Percentiles rank a stretch among this genome's conserved stretches.
Evolutionary conservation across 1,140 invertebrate species (phyloP).

Genomic region (Oedothorax gibbosus): DNA sequence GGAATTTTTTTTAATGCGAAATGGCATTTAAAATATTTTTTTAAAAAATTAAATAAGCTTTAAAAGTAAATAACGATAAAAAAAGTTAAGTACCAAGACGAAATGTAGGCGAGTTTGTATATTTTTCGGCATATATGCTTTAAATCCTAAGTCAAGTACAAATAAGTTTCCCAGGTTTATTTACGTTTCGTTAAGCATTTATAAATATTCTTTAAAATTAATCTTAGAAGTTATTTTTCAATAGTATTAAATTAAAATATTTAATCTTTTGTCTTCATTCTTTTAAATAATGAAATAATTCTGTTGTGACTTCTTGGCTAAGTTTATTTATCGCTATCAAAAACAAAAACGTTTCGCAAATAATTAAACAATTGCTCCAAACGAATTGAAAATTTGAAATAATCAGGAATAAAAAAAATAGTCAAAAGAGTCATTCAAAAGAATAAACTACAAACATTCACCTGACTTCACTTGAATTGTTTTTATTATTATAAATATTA

Average conservation of each 20-base stretch:
- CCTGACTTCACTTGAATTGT: slow-evolving; percentile 3
- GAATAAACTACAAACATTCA: slow-evolving; percentile 1
- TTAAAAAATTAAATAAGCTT: too few relatives aligned
- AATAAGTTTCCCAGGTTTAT: background rate
- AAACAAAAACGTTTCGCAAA: too few relatives aligned
- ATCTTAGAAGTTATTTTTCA: slow-evolving; percentile 27
- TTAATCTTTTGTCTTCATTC: slow-evolving; percentile 14
- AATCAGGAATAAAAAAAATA: slow-evolving; percentile 32
- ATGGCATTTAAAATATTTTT: too few relatives aligned
- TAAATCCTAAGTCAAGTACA: too few relatives aligned
- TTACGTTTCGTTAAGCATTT: slow-evolving; percentile 12
- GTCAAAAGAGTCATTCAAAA: slow-evolving; percentile 5
- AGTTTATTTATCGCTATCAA: too few relatives aligned
- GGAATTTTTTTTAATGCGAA: too few relatives aligned
- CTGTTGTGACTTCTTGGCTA: too few relatives aligned
- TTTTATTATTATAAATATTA: slow-evolving; percentile 9
- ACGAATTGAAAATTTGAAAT: slow-evolving; percentile 39
- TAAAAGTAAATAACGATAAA: too few relatives aligned
- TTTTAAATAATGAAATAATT: background rate
- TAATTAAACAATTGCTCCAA: too few relatives aligned
- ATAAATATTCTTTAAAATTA: slow-evolving; percentile 15
- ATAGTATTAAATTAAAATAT: slow-evolving; percentile 55
- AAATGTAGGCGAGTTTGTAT: too few relatives aligned
- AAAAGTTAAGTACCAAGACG: too few relatives aligned
- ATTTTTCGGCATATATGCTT: too few relatives aligned